Evolutionary conservation across 2,113 vertebrate species (phyloP), one percentile per base, ranked within the genome.

Genomic region (Colinus virginianus): DNA sequence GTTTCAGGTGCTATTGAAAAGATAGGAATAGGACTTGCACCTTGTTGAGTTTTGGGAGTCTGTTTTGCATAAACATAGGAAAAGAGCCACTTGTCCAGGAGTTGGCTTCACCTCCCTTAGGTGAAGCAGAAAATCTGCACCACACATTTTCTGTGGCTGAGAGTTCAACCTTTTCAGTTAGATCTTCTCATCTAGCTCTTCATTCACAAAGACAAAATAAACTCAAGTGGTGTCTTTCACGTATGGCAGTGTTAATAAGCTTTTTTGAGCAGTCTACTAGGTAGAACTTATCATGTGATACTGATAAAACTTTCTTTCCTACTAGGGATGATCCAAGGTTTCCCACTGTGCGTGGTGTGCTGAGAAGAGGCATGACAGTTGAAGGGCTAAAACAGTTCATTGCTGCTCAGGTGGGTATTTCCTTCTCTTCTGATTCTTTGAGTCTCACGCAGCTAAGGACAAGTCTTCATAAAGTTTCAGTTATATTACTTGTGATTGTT

Each of bases 321-420:
- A 7, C 30, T 84, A 99, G 99, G 99, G 99, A 99, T 83, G 99
- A 99, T 95, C 99, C 99, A 40, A 98, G 99, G 28, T 99, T 99
- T 95, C 99, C 99, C n/a, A 99, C 99, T 2, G 99, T 99, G 7
- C 98, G 99, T 92, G 99, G 99, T 20, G 99, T 99, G 23, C 97
- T 99, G 67, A 98, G 99, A 92, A 98, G 99, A 97, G 99, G 99
- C 64, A 99, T 99, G 99, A 99, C 99, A 2, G 99, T 99, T 53
- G 99, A 99, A 93, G 99, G 99, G 18, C 96, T 99, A 63, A 99
- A 99, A 66, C 99, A 99, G 93, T 99, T 99, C 87, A 99, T 99
- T 89, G 99, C 99, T 71, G 99, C 99, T 32, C 99, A 99, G 98
- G 99, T 99, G 46, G 45, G 96, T 96, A 36, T 83, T 70, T 36